Conservation (phyloP, 2,888 invertebrate genomes). For the Leptinotarsa rubiginosa region DNA sequence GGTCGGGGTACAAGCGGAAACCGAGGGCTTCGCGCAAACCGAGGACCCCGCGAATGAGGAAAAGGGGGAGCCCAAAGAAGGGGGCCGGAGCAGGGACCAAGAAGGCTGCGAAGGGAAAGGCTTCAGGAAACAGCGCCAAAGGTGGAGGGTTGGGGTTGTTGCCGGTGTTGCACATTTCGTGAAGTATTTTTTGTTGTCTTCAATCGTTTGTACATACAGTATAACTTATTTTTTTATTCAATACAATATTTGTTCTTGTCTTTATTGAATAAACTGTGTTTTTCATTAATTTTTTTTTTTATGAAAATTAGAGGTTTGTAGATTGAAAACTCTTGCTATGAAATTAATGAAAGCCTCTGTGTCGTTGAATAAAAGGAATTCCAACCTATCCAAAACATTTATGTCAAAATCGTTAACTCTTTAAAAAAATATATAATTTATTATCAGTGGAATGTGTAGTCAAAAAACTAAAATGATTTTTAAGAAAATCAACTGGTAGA, state of each 20-base stretch:
- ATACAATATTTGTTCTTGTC: background rate
- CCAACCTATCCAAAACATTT: too few species aligned
- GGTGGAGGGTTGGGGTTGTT: conserved; percentile 50
- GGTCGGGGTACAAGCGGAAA: conserved; percentile 34
- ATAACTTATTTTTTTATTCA: conserved; percentile 1
- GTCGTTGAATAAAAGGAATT: too few species aligned
- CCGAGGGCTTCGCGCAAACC: conserved; percentile 24
- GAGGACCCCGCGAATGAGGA: conserved; percentile 35
- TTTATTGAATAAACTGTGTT: too few species aligned
- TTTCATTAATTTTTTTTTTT: too few species aligned
- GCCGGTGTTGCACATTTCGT: conserved; percentile 51
- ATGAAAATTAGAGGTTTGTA: too few species aligned
- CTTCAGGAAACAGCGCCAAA: background rate
- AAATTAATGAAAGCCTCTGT: too few species aligned
- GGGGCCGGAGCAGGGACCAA: background rate
- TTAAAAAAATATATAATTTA: too few species aligned
- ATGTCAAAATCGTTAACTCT: too few species aligned
- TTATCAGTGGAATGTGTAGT: too few species aligned
- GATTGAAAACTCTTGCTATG: too few species aligned
- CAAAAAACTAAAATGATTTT: too few species aligned
- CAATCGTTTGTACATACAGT: background rate
- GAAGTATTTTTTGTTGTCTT: conserved; percentile 22
- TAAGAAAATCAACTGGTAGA: too few species aligned
- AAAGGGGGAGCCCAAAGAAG: conserved; percentile 25
- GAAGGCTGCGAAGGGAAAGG: conserved; percentile 29